Percentiles rank a stretch among this genome's conserved stretches.
Conservation (phyloP, 2,888 invertebrate species). For the Pocota personata region DNA sequence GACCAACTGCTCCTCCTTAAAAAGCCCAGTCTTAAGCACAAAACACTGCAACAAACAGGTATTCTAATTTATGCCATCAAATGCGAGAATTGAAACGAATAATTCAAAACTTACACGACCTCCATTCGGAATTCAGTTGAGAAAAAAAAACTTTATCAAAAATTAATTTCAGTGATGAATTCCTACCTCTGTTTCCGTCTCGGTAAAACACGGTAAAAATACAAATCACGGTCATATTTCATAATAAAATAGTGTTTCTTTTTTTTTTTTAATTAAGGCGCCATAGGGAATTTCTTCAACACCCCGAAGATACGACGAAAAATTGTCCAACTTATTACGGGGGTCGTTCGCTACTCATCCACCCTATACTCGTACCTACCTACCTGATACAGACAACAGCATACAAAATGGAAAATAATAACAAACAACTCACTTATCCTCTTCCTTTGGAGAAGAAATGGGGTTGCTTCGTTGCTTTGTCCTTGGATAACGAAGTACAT, state of each 20-base stretch:
- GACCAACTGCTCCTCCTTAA: too few relatives aligned
- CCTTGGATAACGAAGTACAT: slow-evolving; percentile 69
- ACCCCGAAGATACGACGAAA: slow-evolving; percentile 33
- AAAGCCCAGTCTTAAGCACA: too few relatives aligned
- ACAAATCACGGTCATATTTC: slow-evolving; percentile 31
- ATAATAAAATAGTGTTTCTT: slow-evolving; percentile 13
- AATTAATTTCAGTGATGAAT: background rate
- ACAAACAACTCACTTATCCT: slow-evolving; percentile 71
- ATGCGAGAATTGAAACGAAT: too few relatives aligned
- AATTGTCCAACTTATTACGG: slow-evolving; percentile 15
- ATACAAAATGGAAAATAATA: slow-evolving; percentile 56
- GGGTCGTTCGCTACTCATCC: slow-evolving; percentile 20
- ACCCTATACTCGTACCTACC: background rate
- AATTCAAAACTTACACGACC: background rate
- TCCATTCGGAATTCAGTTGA: background rate
- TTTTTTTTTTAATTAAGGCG: slow-evolving; percentile 36
- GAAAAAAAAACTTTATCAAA: too few relatives aligned
- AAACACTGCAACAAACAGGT: too few relatives aligned
- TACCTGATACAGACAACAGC: slow-evolving; percentile 19
- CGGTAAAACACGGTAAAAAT: background rate
- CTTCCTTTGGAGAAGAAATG: slow-evolving; percentile 6
- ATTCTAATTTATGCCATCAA: too few relatives aligned
- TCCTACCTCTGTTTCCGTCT: background rate
- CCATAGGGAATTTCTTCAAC: slow-evolving; percentile 25
- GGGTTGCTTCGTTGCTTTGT: slow-evolving; percentile 50